Evolutionary conservation across 2,888 invertebrate genomes (phyloP), one percentile per base, ranked within the genome.

Genomic region (Gymnoscelis rufifasciata): DNA sequence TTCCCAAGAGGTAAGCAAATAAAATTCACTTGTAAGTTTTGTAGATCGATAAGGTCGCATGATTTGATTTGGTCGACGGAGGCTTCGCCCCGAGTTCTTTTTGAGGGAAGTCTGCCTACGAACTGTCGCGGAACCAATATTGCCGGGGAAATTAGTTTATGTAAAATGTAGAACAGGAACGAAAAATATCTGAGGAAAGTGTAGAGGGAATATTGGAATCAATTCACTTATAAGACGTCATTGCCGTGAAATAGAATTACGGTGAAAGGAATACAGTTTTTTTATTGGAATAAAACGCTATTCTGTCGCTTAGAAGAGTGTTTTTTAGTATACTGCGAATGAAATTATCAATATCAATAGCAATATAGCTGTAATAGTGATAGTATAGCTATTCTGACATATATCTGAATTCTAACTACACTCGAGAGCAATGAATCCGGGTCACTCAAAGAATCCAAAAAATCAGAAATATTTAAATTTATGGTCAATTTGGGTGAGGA

Each of bases 131-230:
- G 79, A 80, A 84, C 83, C 87, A 86, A 88, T 88, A 88, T 87
- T 87, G 84, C 79, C 72, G 70, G 81, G 87, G 84, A 87, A 88
- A 88, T 88, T 86, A 87, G 87, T 87, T 88, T 88, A 88, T 84
- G 83, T 82, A 86, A 86, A 87, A 87, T 84, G 83, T 83, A 83
- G 83, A 84, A 82, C 82, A 79, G 79, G 73, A 82, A 75, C 75
- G 79, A 81, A 87, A 83, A 83, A 45, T 83, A 80, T 80, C 78
- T 66, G 65, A 74, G 75, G 74, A 78, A 82, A 83, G 73, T 77
- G 77, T 71, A 74, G 65, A 72, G 65, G 71, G 78, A 78, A 81
- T 81, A 82, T 78, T 78, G 80, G 69, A 81, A 80, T 78, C 78
- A 78, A 80, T 75, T 78, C 76, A 66, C 66, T 66, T 69, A 61